phyloP scores from a whole-genome alignment of 2,113 vertebrate genomes.

The Zosterops japonicus region DNA sequence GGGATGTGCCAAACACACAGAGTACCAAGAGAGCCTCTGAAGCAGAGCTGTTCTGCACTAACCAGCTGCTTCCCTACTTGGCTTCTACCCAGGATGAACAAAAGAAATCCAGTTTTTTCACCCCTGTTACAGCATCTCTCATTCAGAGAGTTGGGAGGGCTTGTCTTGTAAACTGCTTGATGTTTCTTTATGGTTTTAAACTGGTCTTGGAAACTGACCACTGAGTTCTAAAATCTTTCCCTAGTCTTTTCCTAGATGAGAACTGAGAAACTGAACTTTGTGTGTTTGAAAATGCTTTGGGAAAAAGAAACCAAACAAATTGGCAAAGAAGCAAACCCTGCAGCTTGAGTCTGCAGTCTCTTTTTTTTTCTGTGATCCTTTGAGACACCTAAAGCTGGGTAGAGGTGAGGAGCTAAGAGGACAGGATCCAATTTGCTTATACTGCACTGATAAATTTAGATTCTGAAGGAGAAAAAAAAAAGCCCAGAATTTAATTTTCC shows the following conservation, averaged over 20 bases:
- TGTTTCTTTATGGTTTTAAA: background rate
- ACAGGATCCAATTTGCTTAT: background rate
- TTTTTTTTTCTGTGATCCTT: background rate
- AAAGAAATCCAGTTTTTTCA: background rate
- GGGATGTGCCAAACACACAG: background rate
- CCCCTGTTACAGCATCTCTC: background rate
- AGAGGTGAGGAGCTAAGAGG: background rate
- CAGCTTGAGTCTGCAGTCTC: background rate
- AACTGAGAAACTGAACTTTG: background rate
- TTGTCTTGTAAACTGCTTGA: background rate
- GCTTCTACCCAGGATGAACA: background rate
- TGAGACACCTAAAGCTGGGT: background rate
- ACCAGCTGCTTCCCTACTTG: accelerated
- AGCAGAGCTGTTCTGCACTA: accelerated
- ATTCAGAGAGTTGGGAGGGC: background rate
- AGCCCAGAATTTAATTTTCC: background rate
- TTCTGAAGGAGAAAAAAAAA: background rate
- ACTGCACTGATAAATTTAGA: background rate
- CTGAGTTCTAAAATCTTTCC: background rate
- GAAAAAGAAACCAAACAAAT: background rate
- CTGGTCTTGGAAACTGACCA: background rate
- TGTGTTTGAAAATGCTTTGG: background rate
- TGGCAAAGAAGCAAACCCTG: background rate
- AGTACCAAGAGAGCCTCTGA: background rate
- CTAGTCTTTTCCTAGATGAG: background rate